phyloP scores from a whole-genome alignment of 1,140 invertebrate species.

The Mercenaria mercenaria region DNA sequence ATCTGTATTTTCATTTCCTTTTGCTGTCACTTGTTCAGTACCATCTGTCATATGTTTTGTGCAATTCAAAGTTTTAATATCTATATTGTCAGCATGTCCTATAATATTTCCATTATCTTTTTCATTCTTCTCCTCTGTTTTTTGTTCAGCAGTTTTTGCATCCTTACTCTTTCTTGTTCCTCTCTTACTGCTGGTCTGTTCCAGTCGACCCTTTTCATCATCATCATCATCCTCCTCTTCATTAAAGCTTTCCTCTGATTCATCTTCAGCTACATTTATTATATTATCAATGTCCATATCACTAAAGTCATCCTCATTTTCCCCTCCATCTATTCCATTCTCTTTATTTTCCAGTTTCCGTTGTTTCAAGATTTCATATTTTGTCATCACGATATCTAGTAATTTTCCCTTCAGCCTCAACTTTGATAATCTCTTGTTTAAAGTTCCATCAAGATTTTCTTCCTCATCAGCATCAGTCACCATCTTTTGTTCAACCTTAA shows the following conservation, averaged over 20 bases:
- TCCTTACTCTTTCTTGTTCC: not conserved
- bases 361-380: constrained; percentile 13
- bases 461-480: not conserved
- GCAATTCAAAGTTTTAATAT: too few species aligned
- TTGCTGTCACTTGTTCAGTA: too few species aligned
- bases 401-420: not conserved
- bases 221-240: not conserved
- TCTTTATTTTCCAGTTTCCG: not conserved
- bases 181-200: not conserved
- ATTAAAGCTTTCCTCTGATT: constrained; percentile 23
- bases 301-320: not conserved
- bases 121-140: too few species aligned
- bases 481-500: constrained; percentile 8
- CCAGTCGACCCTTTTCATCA: not conserved
- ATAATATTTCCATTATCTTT: too few species aligned
- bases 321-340: not conserved
- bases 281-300: constrained; percentile 26
- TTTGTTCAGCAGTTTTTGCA: too few species aligned
- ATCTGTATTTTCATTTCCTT: not conserved
- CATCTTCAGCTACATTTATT: not conserved
- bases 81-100: too few species aligned
- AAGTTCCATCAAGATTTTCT: constrained; percentile 13
- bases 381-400: constrained; percentile 6
- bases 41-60: too few species aligned
- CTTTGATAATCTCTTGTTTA: not conserved